Percentiles rank a stretch among this genome's conserved stretches.
Evolutionary conservation across 1,140 invertebrate species (phyloP).

Genomic region (Philotrypesis tridentata): DNA sequence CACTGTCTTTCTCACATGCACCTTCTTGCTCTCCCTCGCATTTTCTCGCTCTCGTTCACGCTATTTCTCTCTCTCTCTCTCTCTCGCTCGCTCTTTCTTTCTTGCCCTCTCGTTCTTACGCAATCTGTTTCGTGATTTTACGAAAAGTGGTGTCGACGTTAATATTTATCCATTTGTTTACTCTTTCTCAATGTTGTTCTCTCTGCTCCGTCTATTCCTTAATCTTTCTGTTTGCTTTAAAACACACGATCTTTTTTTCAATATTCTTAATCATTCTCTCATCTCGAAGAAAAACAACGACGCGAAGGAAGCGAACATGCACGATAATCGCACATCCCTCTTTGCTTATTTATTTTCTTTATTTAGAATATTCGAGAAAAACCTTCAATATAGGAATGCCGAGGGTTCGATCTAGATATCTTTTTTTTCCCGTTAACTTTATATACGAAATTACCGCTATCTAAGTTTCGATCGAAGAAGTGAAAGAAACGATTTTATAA

Average conservation of each 20-base stretch:
- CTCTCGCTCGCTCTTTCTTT: neutral
- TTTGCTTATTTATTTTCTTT: slow-evolving; percentile 47
- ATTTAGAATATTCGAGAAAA: slow-evolving; percentile 53
- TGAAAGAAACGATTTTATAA: slow-evolving; percentile 51
- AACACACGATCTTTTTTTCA: slow-evolving; percentile 33
- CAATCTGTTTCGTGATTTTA: slow-evolving; percentile 53
- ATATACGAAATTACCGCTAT: slow-evolving; percentile 51
- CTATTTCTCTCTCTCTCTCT: slow-evolving; percentile 1
- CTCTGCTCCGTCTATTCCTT: slow-evolving; percentile 39
- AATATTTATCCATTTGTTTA: slow-evolving; percentile 39
- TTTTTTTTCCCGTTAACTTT: slow-evolving; percentile 50
- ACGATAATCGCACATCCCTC: slow-evolving; percentile 40
- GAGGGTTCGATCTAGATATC: slow-evolving; percentile 49
- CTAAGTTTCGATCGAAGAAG: slow-evolving; percentile 51
- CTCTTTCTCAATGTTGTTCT: slow-evolving; percentile 17
- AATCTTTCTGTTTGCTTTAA: slow-evolving; percentile 50
- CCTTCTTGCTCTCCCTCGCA: neutral
- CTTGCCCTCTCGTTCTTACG: slow-evolving; percentile 26
- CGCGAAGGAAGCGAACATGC: slow-evolving; percentile 45
- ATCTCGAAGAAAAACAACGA: slow-evolving; percentile 50
- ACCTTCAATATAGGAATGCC: slow-evolving; percentile 50
- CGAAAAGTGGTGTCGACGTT: slow-evolving; percentile 70
- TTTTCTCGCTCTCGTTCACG: slow-evolving; percentile 7
- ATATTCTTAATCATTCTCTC: slow-evolving; percentile 46
- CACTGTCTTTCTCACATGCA: neutral